phyloP scores from a whole-genome alignment of 2,113 vertebrate species.

The Hypocryptadius cinnamomeus region DNA sequence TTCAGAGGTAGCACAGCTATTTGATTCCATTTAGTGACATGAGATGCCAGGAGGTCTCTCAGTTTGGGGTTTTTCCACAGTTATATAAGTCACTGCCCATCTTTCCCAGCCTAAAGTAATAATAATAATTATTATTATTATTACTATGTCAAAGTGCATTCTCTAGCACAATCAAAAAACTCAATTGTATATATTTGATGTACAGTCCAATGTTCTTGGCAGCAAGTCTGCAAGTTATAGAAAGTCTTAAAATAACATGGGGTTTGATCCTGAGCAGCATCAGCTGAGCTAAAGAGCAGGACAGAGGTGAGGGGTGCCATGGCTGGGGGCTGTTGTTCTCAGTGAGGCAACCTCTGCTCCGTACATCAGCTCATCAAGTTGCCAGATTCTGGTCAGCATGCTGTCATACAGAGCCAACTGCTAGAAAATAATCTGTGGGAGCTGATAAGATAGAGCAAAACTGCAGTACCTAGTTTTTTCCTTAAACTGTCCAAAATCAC shows the following conservation, averaged over 20 bases:
- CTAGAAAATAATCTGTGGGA: not conserved
- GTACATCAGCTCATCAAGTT: constrained; percentile 14
- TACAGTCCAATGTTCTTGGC: not conserved
- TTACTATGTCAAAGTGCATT: not conserved
- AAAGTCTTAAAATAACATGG: not conserved
- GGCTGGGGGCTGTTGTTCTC: not conserved
- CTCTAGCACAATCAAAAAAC: not conserved
- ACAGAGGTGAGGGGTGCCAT: not conserved
- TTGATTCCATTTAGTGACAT: constrained; percentile 32
- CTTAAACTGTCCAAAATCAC: not conserved
- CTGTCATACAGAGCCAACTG: not conserved
- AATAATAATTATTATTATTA: not conserved
- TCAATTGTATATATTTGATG: constrained; percentile 12
- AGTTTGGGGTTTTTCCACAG: not conserved
- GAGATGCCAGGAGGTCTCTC: constrained; percentile 30
- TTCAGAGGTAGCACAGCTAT: not conserved
- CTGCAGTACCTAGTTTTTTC: not conserved
- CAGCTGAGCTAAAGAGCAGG: not conserved
- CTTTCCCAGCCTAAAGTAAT: constrained; percentile 14
- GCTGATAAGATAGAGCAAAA: not conserved
- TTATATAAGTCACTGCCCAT: not conserved
- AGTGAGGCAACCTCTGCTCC: not conserved
- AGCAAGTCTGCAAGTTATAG: not conserved
- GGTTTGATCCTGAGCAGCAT: not conserved
- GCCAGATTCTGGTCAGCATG: not conserved